Evolutionary conservation across 37 sponge, comb jelly and placozoan species (phyloP), one percentile per base, ranked within the genome.

Genomic region (Spongilla lacustris): DNA sequence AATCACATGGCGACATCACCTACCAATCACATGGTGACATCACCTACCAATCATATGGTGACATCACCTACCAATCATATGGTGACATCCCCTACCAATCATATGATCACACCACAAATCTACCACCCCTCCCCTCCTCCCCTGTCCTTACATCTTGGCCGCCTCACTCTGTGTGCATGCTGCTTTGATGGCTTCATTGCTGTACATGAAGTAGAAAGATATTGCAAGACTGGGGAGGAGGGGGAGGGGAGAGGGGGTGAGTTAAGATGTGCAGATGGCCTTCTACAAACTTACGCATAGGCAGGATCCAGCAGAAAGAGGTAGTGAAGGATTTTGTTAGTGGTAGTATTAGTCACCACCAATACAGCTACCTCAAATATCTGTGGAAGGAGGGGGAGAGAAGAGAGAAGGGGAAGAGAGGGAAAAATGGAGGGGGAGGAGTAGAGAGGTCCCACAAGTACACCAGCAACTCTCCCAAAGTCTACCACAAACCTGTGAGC

Each of bases 301-400:
- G 85, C 71, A 22, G 94, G 94, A 34, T 80, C 67, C 50, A 93
- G 36, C 27, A 90, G 67, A 49, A 93, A 86, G 30, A 93, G 75
- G 81, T 89, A 87, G 41, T 89, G 87, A 75, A 93, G 50, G 5
- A 69, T 46, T 19, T 93, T 87, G 0, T 74, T 69, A 1, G 38
- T 33, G 30, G 66, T 41, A 5, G 35, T 14, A 33, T 79, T 71
- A 37, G 30, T 50, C 12, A 67, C 72, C 0, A 67, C 27, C n/a
- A 74, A 29, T 2, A 50, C 33, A 1, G 80, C 46, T 8, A 46
- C 46, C 8, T 46, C 46, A 8, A 46, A 46, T 46, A 46, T 46
- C 46, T 46, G 46, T 29, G 83, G 84, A 69, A 46, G 46, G 46
- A 46, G 8, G 46, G 46, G 8, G 46, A 46, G 46, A 8, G 4